Conservation (phyloP, 2,113 vertebrate species). For the Halichoerus grypus region DNA sequence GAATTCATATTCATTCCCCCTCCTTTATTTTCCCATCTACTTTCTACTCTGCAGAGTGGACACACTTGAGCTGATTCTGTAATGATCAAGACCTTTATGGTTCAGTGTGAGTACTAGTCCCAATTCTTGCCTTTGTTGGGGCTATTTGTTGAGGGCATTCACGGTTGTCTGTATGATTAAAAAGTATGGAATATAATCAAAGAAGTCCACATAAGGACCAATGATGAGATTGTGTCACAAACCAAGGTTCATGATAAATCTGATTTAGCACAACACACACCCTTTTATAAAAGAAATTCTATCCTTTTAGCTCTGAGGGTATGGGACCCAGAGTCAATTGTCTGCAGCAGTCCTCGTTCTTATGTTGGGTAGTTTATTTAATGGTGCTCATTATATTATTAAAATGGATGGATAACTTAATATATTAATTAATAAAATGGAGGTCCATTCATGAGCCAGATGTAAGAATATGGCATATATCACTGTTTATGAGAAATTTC, state of each 20-base stretch:
- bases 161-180: background rate
- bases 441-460: background rate
- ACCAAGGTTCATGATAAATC: background rate
- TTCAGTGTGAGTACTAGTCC: background rate
- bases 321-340: no score
- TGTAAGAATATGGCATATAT: background rate
- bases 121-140: background rate
- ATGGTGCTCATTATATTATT: background rate
- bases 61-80: rapidly evolving
- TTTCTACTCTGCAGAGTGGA: background rate
- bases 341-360: background rate
- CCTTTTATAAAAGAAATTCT: background rate
- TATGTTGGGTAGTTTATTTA: background rate
- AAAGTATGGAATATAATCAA: no score
- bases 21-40: background rate
- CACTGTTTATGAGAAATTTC: background rate
- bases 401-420: background rate
- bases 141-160: background rate
- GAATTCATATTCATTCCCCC: background rate
- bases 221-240: background rate
- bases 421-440: background rate
- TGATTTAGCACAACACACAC: background rate
- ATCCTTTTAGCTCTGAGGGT: no score
- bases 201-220: background rate
- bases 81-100: background rate